Evolutionary conservation across 2,888 invertebrate genomes (phyloP), one percentile per base, ranked within the genome.

Genomic region (Rhogogaster chlorosoma): DNA sequence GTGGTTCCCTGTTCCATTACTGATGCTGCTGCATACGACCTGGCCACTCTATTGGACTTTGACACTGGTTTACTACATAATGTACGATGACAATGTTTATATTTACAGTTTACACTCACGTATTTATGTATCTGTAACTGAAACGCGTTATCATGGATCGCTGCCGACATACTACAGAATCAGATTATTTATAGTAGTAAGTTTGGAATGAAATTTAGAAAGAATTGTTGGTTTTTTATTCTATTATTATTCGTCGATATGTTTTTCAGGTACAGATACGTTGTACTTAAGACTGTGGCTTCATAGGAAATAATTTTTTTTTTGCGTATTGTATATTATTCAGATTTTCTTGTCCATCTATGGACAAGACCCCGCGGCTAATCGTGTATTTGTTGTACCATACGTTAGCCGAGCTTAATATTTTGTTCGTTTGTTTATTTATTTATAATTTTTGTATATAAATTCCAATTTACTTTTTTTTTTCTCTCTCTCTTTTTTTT

Each of bases 201-300:
- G 9, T 85, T 82, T 53, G 75, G n/a, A 26, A 75, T 61, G 84
- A 32, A 77, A 78, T 36, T 77, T 49, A 53, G 29, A 29, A 67
- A 80, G 70, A 75, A 49, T 32, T 67, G 29, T 67, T 67, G 32
- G 12, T 36, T 85, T 82, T 67, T 42, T 73, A 86, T 85, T 70
- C 61, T 57, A 84, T 67, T 86, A 87, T 88, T 84, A 86, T 77
- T 86, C 87, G 82, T 67, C 85, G 75, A 87, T 86, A 89, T 90
- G 88, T 88, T 87, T 90, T 91, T 86, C 89, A 89, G 90, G 87
- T 90, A 90, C 91, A 91, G 91, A 91, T 90, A 91, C 89, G 88
- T 91, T 88, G 92, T 92, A 92, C 92, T 92, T 91, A 91, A 92
- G 89, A 90, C 90, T 90, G 91, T 89, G 89, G 90, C 90, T 90